Evolutionary conservation across 2,888 invertebrate species (phyloP), one percentile per base, ranked within the genome.

Genomic region (Psylliodes chrysocephalus): DNA sequence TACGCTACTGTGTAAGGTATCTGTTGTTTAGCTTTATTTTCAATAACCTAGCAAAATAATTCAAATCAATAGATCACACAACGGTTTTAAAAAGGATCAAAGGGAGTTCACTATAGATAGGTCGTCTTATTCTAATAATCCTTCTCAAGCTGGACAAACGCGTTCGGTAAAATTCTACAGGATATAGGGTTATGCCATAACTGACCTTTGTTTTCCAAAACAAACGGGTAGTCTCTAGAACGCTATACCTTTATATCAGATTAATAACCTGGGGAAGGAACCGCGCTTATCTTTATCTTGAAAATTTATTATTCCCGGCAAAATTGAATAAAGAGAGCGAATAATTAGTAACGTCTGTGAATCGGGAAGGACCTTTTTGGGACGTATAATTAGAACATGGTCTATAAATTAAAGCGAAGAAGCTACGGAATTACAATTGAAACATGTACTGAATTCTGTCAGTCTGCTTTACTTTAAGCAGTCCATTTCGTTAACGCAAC

Each of bases 331-430:
- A 74, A 76, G 76, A 71, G 75, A 76, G 71, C 64, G 71, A 73
- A 77, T 77, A 77, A 78, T 78, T 78, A 78, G 78, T 74, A 75
- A 75, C 72, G 73, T 74, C 72, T 72, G 73, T 72, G 73, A 71
- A 73, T 67, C 60, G 64, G 40, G 73, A 68, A 70, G 69, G 73
- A 72, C 75, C 73, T 72, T 70, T 73, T 69, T 68, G 73, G 73
- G 75, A 77, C 74, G 75, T 76, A 77, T 78, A 78, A 78, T 77
- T 77, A 74, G 75, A 77, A 77, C 77, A 76, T 75, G 74, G 75
- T 68, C 77, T 75, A 78, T 78, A 78, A 78, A 78, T 78, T 78
- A 76, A 49, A 71, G 69, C 69, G 73, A 74, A 75, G 73, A 75
- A 75, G 72, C 72, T 68, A 71, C 64, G 70, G 75, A 76, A 77